Conservation (phyloP, 2,797 vertebrate species). For the Melanotaenia maccullochi region DNA sequence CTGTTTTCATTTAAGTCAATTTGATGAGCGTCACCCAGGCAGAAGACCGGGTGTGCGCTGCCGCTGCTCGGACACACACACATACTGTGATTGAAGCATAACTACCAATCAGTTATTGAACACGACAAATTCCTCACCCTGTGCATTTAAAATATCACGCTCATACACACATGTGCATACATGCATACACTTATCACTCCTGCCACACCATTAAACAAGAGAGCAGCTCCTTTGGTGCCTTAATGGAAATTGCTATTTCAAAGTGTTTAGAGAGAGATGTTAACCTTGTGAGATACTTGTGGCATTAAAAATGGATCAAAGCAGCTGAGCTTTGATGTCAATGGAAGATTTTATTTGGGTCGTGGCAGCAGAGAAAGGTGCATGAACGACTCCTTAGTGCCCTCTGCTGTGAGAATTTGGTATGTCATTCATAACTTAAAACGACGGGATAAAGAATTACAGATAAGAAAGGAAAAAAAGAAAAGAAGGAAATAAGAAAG, state of each 20-base stretch:
- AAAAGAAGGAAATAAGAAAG: constrained; percentile 14
- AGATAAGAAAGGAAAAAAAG: constrained; percentile 7
- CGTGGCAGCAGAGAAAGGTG: constrained; percentile 32
- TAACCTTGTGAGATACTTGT: constrained; percentile 80
- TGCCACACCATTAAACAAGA: constrained; percentile 68
- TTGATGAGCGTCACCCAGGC: constrained; percentile 30
- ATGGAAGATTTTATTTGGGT: constrained; percentile 79
- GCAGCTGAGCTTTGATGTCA: constrained; percentile 79
- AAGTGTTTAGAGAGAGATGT: constrained; percentile 79
- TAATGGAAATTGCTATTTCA: constrained; percentile 82
- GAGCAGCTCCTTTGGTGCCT: constrained; percentile 67
- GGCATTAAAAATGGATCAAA: constrained; percentile 86
- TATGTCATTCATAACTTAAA: constrained; percentile 1
- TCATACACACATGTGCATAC: constrained; percentile 13
- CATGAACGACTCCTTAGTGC: constrained; percentile 39
- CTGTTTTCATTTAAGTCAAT: constrained; percentile 54
- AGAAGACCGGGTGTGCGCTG: constrained; percentile 39
- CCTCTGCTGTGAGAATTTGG: constrained; percentile 65
- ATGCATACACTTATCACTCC: constrained; percentile 24
- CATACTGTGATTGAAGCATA: constrained; percentile 60
- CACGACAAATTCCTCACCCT: constrained; percentile 53
- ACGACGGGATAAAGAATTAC: constrained; percentile 11
- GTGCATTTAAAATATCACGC: constrained; percentile 34
- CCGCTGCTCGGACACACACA: constrained; percentile 12
- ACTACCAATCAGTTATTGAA: constrained; percentile 62